Percentiles rank a stretch among this genome's conserved stretches.
These are phyloP conservation scores for Microplitis mediator DNA, from an alignment of 1,140 invertebrate genomes.

Conservation along the genomic window DNA sequence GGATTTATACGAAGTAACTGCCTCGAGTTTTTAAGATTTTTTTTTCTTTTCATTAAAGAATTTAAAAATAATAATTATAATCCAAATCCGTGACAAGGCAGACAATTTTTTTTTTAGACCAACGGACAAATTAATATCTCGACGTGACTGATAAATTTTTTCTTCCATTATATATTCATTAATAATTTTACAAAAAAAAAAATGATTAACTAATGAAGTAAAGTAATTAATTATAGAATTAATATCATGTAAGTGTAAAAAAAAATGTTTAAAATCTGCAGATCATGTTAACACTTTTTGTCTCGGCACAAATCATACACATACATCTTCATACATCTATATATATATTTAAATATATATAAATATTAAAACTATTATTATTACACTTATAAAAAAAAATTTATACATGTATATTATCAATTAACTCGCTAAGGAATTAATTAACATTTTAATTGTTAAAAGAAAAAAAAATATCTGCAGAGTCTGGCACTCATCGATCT, in stretches of 20 bases:
- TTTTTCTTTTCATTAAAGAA: not conserved
- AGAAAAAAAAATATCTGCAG: conserved; percentile 5
- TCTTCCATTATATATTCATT: no score
- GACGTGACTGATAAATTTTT: no score
- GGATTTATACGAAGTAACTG: not conserved
- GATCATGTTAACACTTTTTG: conserved; percentile 20
- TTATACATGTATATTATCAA: conserved; percentile 3
- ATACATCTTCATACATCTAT: not conserved
- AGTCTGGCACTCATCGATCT: not conserved
- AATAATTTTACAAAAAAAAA: no score
- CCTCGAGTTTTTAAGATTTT: conserved; percentile 4
- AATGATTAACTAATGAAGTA: no score
- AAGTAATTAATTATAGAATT: no score
- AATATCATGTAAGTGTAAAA: not conserved
- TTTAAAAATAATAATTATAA: not conserved
- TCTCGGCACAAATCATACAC: conserved; percentile 26
- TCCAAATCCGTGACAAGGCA: conserved; percentile 6
- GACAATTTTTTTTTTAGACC: no score
- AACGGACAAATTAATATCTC: no score
- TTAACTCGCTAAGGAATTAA: conserved; percentile 1
- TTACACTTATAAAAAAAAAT: not conserved
- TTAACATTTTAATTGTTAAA: conserved; percentile 1
- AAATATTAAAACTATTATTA: not conserved
- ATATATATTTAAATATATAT: not conserved
- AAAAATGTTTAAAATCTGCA: no score